Conservation (phyloP, 2,888 invertebrate species). For the Aleiodes alternator region DNA sequence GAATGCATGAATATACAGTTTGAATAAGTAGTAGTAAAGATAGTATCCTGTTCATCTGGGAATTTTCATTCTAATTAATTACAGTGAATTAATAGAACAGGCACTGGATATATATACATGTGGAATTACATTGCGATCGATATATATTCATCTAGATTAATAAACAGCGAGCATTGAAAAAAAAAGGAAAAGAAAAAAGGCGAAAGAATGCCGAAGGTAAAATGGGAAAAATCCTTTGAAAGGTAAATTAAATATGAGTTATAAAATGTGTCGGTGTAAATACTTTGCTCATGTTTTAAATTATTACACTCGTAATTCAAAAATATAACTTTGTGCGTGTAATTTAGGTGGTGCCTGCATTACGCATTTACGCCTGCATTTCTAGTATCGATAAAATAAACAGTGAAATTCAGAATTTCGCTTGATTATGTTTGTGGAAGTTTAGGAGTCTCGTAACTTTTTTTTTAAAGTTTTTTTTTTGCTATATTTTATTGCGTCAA, state of each 20-base stretch:
- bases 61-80: slow-evolving; percentile 8
- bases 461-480: neutral
- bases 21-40: slow-evolving; percentile 12
- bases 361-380: neutral
- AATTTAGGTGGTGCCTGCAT: neutral
- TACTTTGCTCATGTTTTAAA: neutral
- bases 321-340: slow-evolving; percentile 8
- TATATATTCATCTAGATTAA: slow-evolving; percentile 5
- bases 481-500: neutral
- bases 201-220: too few relatives aligned
- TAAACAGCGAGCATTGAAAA: neutral
- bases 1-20: slow-evolving; percentile 7
- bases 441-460: neutral
- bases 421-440: neutral
- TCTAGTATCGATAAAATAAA: slow-evolving; percentile 18
- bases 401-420: slow-evolving; percentile 9
- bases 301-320: slow-evolving; percentile 27
- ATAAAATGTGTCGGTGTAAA: neutral
- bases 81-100: neutral
- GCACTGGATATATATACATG: neutral
- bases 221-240: too few relatives aligned
- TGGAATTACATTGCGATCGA: neutral
- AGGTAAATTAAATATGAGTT: too few relatives aligned
- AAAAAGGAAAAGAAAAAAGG: too few relatives aligned
- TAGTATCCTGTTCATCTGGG: slow-evolving; percentile 17